These are phyloP conservation scores for Agriopis marginaria DNA, from an alignment of 2,888 invertebrate genomes.

Conservation along the genomic window DNA sequence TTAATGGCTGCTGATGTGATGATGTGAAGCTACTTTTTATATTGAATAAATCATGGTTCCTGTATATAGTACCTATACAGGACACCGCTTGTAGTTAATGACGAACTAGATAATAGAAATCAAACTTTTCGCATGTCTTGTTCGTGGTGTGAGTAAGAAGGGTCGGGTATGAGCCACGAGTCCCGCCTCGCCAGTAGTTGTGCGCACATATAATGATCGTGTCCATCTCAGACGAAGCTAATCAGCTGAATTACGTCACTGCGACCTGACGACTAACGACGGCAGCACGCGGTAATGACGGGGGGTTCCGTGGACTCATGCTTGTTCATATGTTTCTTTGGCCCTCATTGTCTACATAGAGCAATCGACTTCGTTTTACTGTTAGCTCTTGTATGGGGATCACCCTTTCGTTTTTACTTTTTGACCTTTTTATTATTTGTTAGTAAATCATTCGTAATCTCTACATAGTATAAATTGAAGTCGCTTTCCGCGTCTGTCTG, in stretches of 20 bases:
- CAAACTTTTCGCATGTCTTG: too few relatives aligned
- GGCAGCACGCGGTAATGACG: slow-evolving; percentile 2
- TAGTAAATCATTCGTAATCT: too few relatives aligned
- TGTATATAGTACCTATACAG: too few relatives aligned
- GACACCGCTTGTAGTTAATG: too few relatives aligned
- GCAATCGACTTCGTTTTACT: neutral
- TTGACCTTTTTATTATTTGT: too few relatives aligned
- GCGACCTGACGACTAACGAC: slow-evolving; percentile 7
- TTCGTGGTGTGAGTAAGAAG: neutral
- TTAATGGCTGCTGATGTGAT: too few relatives aligned
- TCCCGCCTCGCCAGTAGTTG: neutral
- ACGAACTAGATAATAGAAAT: too few relatives aligned
- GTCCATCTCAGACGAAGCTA: slow-evolving; percentile 59
- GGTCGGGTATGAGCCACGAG: slow-evolving; percentile 1
- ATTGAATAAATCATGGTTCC: too few relatives aligned
- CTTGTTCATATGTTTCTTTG: slow-evolving; percentile 4
- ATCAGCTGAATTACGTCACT: slow-evolving; percentile 43
- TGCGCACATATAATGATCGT: slow-evolving; percentile 45
- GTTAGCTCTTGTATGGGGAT: neutral
- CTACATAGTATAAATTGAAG: too few relatives aligned
- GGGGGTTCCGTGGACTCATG: neutral
- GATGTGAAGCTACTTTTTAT: too few relatives aligned
- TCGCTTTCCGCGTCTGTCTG: too few relatives aligned
- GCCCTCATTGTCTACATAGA: neutral
- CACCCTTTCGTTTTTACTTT: too few relatives aligned